Conservation (phyloP, 2,888 invertebrate genomes). For the Nezara viridula region DNA sequence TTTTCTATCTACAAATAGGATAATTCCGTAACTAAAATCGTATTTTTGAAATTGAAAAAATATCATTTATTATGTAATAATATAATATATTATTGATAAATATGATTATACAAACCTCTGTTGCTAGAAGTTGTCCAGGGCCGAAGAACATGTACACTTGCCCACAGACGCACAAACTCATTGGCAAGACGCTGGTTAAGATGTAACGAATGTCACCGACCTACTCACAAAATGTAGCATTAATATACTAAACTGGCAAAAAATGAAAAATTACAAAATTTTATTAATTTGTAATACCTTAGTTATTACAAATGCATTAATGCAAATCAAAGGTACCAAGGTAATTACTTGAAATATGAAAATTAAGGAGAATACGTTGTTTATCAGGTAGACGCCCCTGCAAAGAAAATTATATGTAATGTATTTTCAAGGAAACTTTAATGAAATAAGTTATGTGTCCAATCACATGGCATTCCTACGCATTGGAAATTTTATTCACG, state of each 20-base stretch:
- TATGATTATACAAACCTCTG: constrained; percentile 31
- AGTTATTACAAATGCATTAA: constrained; percentile 5
- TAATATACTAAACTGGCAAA: neutral
- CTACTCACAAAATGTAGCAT: neutral
- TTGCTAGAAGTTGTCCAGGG: neutral
- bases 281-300: neutral
- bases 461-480: no score
- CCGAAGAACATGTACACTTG: neutral
- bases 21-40: neutral
- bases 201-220: neutral
- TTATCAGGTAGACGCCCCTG: neutral
- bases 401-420: neutral
- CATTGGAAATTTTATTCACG: no score
- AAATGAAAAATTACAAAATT: neutral
- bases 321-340: neutral
- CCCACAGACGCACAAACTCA: neutral
- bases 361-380: neutral
- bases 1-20: neutral
- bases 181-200: neutral
- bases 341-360: neutral
- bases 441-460: no score
- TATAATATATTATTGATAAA: no score
- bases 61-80: no score
- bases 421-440: no score
- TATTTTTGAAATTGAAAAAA: neutral